phyloP scores from a whole-genome alignment of 2,888 invertebrate genomes.

The Cataglyphis cursor region DNA sequence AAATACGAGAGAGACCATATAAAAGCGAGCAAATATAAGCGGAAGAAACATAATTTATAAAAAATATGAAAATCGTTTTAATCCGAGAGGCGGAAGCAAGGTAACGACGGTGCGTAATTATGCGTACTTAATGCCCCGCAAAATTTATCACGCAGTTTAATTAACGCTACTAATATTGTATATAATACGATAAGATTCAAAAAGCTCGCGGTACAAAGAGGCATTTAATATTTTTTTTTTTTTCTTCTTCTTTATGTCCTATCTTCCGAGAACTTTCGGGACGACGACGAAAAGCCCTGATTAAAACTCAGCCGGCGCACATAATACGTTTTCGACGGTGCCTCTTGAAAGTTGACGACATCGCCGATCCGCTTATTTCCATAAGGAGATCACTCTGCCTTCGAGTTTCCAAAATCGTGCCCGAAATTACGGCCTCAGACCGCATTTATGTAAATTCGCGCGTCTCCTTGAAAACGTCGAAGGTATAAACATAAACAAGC shows the following conservation, averaged over 20 bases:
- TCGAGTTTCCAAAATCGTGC: conserved; percentile 35
- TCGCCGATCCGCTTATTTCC: conserved; percentile 34
- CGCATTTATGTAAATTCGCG: conserved; percentile 41
- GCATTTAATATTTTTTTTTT: background rate
- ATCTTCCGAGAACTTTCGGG: background rate
- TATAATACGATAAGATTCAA: conserved; percentile 4
- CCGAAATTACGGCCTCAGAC: conserved; percentile 7
- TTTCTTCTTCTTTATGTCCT: background rate
- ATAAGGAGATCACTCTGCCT: conserved; percentile 26
- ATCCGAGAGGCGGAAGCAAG: background rate
- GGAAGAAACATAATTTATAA: background rate
- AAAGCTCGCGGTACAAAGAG: conserved; percentile 9
- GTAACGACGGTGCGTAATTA: background rate
- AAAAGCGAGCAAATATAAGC: conserved; percentile 1
- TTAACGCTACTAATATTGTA: conserved; percentile 19
- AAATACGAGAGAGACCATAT: background rate
- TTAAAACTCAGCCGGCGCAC: conserved; percentile 42
- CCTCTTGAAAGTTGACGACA: conserved; percentile 54
- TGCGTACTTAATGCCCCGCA: conserved; percentile 16
- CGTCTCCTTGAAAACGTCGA: background rate
- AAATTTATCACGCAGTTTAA: conserved; percentile 34
- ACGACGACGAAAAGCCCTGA: conserved; percentile 23
- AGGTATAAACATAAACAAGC: background rate
- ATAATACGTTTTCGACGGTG: conserved; percentile 42
- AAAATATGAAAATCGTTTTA: conserved; percentile 13